Evolutionary conservation across 1,140 invertebrate species (phyloP), one percentile per base, ranked within the genome.

Genomic region (Drosophila virilis): DNA sequence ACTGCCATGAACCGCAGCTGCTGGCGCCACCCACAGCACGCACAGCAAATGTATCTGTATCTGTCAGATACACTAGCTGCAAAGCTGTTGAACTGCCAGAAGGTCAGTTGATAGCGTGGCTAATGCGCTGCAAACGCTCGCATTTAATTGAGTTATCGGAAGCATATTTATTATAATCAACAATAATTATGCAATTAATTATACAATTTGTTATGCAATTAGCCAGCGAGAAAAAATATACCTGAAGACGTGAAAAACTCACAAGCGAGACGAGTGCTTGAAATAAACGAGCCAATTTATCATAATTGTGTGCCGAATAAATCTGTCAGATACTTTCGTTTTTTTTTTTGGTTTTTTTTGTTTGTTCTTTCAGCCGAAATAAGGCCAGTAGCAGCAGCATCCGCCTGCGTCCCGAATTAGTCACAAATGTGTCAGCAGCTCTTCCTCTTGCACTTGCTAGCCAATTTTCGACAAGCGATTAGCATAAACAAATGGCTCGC

Each of bases 11-110:
- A 70, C 72, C 64, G 69, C 69, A 72, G 35, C 45, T 72, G 68
- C 59, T 68, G 65, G 66, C 61, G 66, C 58, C 80, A 75, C 79
- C 80, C 69, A 83, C 75, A n/a, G n/a, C n/a, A 82, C 64, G 45
- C 54, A 68, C 13, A 10, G 6, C 17, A 35, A 37, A 35, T 42
- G 42, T 65, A 62, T 66, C 33, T 46, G 62, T 71, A 78, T 80
- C 65, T 60, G 55, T 51, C 37, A 57, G 67, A 69, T 78, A 78
- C 71, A 17, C 17, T 50, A 43, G 22, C 46, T 50, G 46, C 48
- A 42, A 54, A 74, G 79, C 66, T 76, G 22, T 64, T 70, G 66
- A 75, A 62, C 73, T 52, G 32, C 32, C 8, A 48, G 67, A 84
- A 84, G 80, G 80, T 66, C 77, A 69, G 46, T 61, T 46, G 48